Evolutionary conservation across 2,113 vertebrate species (phyloP), one percentile per base, ranked within the genome.

Genomic region (Etheostoma cragini): DNA sequence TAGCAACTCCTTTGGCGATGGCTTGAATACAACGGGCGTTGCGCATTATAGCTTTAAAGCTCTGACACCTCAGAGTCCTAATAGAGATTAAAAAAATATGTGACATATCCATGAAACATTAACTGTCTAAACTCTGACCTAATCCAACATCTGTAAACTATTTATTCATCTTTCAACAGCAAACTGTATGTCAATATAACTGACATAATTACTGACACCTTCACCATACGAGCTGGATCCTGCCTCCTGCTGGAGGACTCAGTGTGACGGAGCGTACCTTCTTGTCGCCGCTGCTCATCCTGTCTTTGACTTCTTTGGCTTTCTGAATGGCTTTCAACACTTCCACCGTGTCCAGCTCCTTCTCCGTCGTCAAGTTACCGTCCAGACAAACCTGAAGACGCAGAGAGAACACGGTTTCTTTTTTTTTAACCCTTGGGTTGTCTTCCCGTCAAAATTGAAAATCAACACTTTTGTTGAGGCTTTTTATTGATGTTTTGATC

Each of bases 311-410:
- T 83, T 99, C 97, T 91, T 97, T 99, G 88, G 98, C 97, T 96
- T 99, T 99, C 88, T 97, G 98, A 93, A 99, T 98, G 70, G 98
- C 98, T 94, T 99, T 99, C 47, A 99, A 84, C 46, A 99, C 98
- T 91, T 99, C 98, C 56, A 99, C 98, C 0, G 98, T 99, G 89
- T 99, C 98, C 66, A 99, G 84, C 76, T 99, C 98, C 81, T 98
- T 99, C 90, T 97, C 97, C 49, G 97, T 97, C 12, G 98, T 97
- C 58, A 82, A 78, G 3, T 78, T 91, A 52, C 94, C 91, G 83
- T 99, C 98, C 87, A 99, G 91, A 91, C 97, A 98, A 56, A 99
- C 96, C 98, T 99, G 69, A 30, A 1, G 7, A 75, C 0, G 1
- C 14, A 56, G 11, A 52, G 4, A 42, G 38, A 11, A 42, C 2